Evolutionary conservation across 2,888 invertebrate genomes (phyloP), one percentile per base, ranked within the genome.

Genomic region (Habroteleia sp.): DNA sequence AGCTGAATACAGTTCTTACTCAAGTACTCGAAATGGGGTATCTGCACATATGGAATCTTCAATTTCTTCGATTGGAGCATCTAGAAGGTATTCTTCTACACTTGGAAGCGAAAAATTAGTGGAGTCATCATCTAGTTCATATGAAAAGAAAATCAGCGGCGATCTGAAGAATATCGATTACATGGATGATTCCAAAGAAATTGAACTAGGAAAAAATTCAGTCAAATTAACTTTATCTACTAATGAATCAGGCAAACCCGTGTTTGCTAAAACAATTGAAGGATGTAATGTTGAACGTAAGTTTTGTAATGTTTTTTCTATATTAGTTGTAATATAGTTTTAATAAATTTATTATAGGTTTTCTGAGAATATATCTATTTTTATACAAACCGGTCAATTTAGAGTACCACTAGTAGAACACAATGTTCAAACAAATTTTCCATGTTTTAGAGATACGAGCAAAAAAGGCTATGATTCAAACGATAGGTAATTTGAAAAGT

Each of bases 221-320:
- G 77, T 81, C 2, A 83, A 74, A 60, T 50, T 86, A 7, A 76
- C 83, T 1, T 54, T 79, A 52, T 74, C 85, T 71, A 80, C 88
- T 78, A 81, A 66, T 10, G 85, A 83, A 23, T 90, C 91, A 65
- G 93, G 93, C 71, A 93, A 91, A 80, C 95, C 95, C 0, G 89
- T 91, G 56, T 95, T 96, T 84, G 90, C 91, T 16, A 94, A 93
- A 88, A 94, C 94, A 39, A 90, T 96, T 68, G 93, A 93, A 86
- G 95, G 95, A 82, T 91, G 92, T 78, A 93, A 92, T 84, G 92
- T 94, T 79, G 94, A 94, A 92, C 93, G 95, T 95, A 91, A 94
- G 95, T 93, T n/a, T n/a, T n/a, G n/a, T n/a, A n/a, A n/a, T n/a
- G n/a, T n/a, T n/a, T n/a, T n/a, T n/a, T n/a, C n/a, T n/a, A n/a